phyloP scores from a whole-genome alignment of 2,113 vertebrate genomes.

The Ceratotherium simum region DNA sequence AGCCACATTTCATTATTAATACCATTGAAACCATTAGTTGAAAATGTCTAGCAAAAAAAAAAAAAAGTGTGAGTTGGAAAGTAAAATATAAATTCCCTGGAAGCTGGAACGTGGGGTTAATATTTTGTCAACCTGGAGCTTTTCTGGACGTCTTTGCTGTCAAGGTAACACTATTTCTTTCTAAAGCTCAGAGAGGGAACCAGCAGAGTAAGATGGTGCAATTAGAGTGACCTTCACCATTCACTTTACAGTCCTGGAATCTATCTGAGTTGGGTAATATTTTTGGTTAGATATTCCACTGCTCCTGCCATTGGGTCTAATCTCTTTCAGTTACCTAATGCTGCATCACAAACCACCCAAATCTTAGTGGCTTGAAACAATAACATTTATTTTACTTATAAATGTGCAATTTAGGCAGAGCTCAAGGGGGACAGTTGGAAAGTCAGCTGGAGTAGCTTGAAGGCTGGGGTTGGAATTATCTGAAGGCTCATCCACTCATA shows the following conservation, averaged over 20 bases:
- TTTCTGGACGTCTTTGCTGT: conserved; percentile 29
- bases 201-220: conserved; percentile 2
- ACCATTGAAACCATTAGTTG: neutral
- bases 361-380: neutral
- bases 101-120: conserved; percentile 2
- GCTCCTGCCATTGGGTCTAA: neutral
- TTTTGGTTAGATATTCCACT: conserved; percentile 36
- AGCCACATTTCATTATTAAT: conserved; percentile 42
- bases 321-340: conserved; percentile 1
- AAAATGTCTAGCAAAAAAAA: neutral
- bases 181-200: neutral
- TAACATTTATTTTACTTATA: neutral
- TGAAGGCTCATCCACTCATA: neutral
- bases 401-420: neutral
- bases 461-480: neutral
- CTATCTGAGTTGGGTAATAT: neutral
- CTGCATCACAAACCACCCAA: neutral
- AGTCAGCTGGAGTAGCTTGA: neutral
- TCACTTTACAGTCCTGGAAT: conserved; percentile 14
- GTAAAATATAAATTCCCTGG: conserved; percentile 35
- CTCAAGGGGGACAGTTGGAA: neutral
- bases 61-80: neutral
- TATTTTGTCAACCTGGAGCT: neutral
- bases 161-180: conserved; percentile 30
- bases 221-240: conserved; percentile 27